A percentile compares a stretch with the other conserved stretches of the same genome.
Conservation (phyloP, 2,888 invertebrate genomes). For the Apeira syringaria region DNA sequence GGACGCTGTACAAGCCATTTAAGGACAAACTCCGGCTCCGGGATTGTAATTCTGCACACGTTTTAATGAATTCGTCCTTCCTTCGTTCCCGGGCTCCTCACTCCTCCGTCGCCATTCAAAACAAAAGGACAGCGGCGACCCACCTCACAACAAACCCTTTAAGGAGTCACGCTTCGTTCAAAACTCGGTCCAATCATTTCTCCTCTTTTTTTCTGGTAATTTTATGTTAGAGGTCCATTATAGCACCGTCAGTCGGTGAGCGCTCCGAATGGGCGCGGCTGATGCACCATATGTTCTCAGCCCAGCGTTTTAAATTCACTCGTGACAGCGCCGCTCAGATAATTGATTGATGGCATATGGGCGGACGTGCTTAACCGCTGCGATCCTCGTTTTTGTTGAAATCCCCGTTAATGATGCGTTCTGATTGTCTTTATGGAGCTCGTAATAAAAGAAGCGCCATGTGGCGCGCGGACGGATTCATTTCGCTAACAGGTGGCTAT, state of each 20-base stretch:
- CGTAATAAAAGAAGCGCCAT: slow-evolving; percentile 62
- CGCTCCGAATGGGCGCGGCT: slow-evolving; percentile 48
- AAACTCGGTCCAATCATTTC: slow-evolving; percentile 76
- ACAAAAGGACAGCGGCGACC: slow-evolving; percentile 75
- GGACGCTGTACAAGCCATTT: slow-evolving; percentile 57
- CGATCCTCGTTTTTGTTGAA: slow-evolving; percentile 66
- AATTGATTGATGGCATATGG: slow-evolving; percentile 77
- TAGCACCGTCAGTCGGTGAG: slow-evolving; percentile 76
- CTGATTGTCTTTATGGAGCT: slow-evolving; percentile 65
- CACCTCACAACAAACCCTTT: slow-evolving; percentile 76
- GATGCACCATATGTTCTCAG: slow-evolving; percentile 71
- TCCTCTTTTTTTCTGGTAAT: slow-evolving; percentile 64
- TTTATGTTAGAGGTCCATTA: slow-evolving; percentile 69
- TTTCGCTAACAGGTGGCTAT: slow-evolving; percentile 54
- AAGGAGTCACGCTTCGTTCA: slow-evolving; percentile 73
- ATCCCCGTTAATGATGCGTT: slow-evolving; percentile 78
- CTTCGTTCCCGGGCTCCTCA: slow-evolving; percentile 60
- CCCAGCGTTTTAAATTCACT: slow-evolving; percentile 66
- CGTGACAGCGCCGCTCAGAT: slow-evolving; percentile 71
- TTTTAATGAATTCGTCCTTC: slow-evolving; percentile 77
- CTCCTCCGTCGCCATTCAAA: slow-evolving; percentile 70
- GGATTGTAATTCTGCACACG: slow-evolving; percentile 73
- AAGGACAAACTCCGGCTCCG: slow-evolving; percentile 52
- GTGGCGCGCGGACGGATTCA: slow-evolving; percentile 69
- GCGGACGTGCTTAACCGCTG: slow-evolving; percentile 76